Evolutionary conservation across 2,113 vertebrate species (phyloP).

Genomic region (Oriolus oriolus): DNA sequence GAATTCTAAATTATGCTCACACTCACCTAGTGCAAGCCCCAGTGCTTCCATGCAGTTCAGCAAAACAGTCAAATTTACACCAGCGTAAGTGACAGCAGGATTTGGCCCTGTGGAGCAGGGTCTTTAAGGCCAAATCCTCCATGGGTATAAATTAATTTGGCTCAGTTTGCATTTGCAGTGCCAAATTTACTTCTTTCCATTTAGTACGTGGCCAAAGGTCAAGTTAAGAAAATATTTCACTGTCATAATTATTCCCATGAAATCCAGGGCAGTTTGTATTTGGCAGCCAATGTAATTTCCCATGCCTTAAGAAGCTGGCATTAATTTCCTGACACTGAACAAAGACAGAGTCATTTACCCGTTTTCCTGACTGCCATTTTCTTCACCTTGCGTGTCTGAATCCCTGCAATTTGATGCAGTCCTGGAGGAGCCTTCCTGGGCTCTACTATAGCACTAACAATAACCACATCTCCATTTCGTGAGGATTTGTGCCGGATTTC

Average conservation of each 20-base stretch:
- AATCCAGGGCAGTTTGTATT: slow-evolving; percentile 26
- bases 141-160: neutral
- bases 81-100: neutral
- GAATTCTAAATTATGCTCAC: neutral
- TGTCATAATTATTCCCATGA: slow-evolving; percentile 44
- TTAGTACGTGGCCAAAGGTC: slow-evolving; percentile 24
- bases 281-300: slow-evolving; percentile 36
- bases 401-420: neutral
- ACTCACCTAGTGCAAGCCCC: neutral
- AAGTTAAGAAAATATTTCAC: slow-evolving; percentile 48
- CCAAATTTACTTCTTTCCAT: slow-evolving; percentile 36
- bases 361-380: neutral
- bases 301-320: slow-evolving; percentile 24
- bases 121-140: neutral
- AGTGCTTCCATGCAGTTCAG: neutral
- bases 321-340: slow-evolving; percentile 19
- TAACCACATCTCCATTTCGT: neutral
- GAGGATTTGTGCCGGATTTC: neutral
- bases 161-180: slow-evolving; percentile 19
- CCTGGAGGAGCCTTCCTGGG: neutral
- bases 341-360: slow-evolving; percentile 2
- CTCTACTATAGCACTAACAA: neutral
- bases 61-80: neutral
- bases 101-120: neutral
- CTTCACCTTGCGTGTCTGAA: neutral